Base-by-base conservation (phyloP, 2,797 vertebrate genomes). In the Mormyrus proboscirostris region DNA sequence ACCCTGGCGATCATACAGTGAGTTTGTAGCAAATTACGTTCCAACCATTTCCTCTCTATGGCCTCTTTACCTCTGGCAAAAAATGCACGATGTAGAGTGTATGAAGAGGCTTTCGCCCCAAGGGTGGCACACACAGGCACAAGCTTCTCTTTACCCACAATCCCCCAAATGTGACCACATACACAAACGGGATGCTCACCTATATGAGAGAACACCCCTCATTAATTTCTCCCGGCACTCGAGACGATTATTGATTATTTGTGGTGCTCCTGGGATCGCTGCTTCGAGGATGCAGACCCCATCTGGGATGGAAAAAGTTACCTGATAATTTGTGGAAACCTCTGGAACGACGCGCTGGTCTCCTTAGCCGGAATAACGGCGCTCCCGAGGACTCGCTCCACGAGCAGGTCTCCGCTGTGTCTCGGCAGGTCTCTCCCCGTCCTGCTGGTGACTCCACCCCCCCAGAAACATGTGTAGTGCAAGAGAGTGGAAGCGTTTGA, bases 401-500 rank as follows among this genome's bases (percentile, higher is more conserved):
- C 8, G 9, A 9, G 2, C 33, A 19, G 4, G 69, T 16, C 12
- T 38, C 29, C 1, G 29, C 1, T 25, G 25, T 8, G 8, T 14
- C 65, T 73, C 38, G 4, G 29, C 29, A 3, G 12, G 59, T 29
- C 3, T 29, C 25, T 29, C 62, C 9, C 22, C 25, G 1, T 65
- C 57, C n/a, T 62, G n/a, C 19, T 59, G 57, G 57, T 59, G 57
- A 59, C 57, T 25, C 57, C 57, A 62, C 9, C 62, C 22, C 59
- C 25, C 10, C 25, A 0, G 25, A 3, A 65, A 65, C 62, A 29
- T 29, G 62, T 65, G 62, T 2, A 29, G 22, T 29, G 62, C 62
- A 12, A 25, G 25, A 29, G 86, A 62, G 16, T 89, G 0, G 85
- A 86, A 12, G 5, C 9, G 89, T 94, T 92, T 93, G 91, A 94